A percentile compares a stretch with the other conserved stretches of the same genome.
Evolutionary conservation across 53 echinoderm and acorn worm species (phyloP).

Genomic region (Glandiceps talaboti): DNA sequence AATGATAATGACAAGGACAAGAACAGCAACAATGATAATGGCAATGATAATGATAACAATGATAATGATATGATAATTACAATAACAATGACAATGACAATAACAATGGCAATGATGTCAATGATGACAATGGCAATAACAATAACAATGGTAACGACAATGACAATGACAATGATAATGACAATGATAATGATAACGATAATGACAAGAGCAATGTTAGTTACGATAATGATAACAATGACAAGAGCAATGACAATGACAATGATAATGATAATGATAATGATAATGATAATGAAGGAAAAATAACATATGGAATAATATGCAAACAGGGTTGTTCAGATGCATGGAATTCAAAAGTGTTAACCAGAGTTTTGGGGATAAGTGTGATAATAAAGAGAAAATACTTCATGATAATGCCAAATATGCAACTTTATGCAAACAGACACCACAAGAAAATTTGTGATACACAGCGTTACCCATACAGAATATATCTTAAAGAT

Average conservation of each 20-base stretch:
- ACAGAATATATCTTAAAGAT: no score
- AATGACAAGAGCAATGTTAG: background rate
- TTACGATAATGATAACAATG: background rate
- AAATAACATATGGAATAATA: no score
- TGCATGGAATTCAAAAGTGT: no score
- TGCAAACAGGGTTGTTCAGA: no score
- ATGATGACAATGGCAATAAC: background rate
- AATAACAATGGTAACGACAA: background rate
- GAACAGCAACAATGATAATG: conserved; percentile 5
- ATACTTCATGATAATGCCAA: no score
- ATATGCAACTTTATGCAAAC: no score
- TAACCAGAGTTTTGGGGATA: no score
- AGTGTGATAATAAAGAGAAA: no score
- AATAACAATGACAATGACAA: background rate
- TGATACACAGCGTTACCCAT: no score
- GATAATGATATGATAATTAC: background rate
- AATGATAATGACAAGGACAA: conserved; percentile 1
- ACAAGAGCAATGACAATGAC: background rate
- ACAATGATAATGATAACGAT: background rate
- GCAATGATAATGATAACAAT: background rate
- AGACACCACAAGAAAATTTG: no score
- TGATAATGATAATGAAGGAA: no score
- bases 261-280: background rate
- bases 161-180: background rate
- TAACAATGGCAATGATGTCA: background rate